Percentiles rank a stretch among this genome's conserved stretches.
Conservation (phyloP, 1,140 invertebrate species). For the Drosophila oshimai region DNA sequence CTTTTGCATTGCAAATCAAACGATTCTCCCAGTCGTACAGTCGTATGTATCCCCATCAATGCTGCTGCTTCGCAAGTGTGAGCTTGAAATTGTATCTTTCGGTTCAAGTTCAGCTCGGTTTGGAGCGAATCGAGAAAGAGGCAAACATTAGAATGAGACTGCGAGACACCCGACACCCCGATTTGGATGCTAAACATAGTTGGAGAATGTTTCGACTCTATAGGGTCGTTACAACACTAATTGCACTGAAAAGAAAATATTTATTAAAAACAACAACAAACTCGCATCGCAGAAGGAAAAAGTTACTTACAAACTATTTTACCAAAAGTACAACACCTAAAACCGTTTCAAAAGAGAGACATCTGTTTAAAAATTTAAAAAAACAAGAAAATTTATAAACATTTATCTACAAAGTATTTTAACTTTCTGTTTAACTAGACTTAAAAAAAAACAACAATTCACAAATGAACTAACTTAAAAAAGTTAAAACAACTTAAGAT, state of each 20-base stretch:
- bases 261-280: no score
- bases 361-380: no score
- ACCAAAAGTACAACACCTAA: no score
- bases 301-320: no score
- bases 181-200: not conserved
- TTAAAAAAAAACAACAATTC: no score
- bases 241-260: not conserved
- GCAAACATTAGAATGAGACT: conserved; percentile 11
- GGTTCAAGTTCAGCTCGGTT: conserved; percentile 67
- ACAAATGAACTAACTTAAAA: no score
- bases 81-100: conserved; percentile 58
- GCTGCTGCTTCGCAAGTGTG: conserved; percentile 18
- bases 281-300: no score
- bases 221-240: not conserved
- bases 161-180: conserved; percentile 1
- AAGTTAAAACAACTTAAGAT: no score
- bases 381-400: no score
- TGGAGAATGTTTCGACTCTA: not conserved
- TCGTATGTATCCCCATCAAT: conserved; percentile 4
- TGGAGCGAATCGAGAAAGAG: conserved; percentile 12
- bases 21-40: conserved; percentile 15
- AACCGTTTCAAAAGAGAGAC: no score
- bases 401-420: no score
- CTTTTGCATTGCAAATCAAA: conserved; percentile 35
- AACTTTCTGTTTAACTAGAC: no score